These are phyloP conservation scores for Chaenogobius annularis DNA, from an alignment of 2,113 vertebrate genomes.

Conservation along the genomic window DNA sequence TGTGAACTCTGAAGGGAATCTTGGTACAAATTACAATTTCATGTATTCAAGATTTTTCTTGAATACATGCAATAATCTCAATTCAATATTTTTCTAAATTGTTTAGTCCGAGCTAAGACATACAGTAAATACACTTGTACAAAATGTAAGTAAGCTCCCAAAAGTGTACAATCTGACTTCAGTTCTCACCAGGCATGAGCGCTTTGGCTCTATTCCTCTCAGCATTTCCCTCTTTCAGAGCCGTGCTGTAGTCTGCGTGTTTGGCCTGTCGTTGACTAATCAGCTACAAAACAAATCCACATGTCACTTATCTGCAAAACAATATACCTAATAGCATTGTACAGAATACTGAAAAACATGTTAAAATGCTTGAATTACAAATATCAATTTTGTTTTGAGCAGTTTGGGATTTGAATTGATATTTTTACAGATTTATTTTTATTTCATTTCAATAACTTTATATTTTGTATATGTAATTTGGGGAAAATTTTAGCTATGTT, in stretches of 20 bases:
- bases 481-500: too few species aligned
- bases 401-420: too few species aligned
- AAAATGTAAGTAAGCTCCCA: too few species aligned
- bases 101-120: not conserved
- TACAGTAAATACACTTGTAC: not conserved
- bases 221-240: conserved; percentile 88
- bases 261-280: conserved; percentile 88
- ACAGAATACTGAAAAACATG: too few species aligned
- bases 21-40: not conserved
- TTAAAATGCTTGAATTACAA: too few species aligned
- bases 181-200: conserved; percentile 89
- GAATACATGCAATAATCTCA: not conserved
- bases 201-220: conserved; percentile 90
- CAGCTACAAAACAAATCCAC: conserved; percentile 75
- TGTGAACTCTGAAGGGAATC: too few species aligned
- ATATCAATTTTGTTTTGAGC: too few species aligned
- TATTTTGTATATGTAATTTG: too few species aligned
- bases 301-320: not conserved
- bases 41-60: too few species aligned
- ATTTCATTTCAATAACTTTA: too few species aligned
- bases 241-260: conserved; percentile 90
- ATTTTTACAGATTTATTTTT: too few species aligned
- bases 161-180: not conserved
- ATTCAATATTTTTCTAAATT: too few species aligned
- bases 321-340: not conserved